Evolutionary conservation across 2,797 vertebrate genomes (phyloP).

Genomic region (Anomalospiza imberbis): DNA sequence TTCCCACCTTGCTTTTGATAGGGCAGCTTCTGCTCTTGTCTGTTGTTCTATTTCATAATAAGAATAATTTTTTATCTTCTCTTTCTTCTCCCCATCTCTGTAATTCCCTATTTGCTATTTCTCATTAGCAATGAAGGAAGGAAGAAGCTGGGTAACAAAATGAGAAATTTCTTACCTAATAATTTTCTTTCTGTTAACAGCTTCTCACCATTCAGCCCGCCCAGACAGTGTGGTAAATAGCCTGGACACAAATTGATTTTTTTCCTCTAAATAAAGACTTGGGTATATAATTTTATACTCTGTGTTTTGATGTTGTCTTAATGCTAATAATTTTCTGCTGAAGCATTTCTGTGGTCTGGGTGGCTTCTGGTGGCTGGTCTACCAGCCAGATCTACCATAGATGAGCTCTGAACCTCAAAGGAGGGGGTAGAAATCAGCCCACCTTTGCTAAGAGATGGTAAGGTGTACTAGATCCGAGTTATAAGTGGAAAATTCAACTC

Average conservation of each 20-base stretch:
- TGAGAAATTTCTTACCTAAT: constrained; percentile 47
- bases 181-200: constrained; percentile 43
- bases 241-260: not conserved
- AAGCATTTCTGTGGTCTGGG: not conserved
- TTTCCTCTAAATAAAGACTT: not conserved
- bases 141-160: constrained; percentile 53
- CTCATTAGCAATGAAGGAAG: constrained; percentile 25
- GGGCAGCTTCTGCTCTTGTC: not conserved
- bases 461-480: not conserved
- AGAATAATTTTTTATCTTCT: not conserved
- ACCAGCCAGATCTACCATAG: not conserved
- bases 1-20: not conserved
- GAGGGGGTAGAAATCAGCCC: not conserved
- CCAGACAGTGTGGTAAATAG: not conserved
- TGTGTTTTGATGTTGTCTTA: not conserved
- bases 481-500: not conserved
- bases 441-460: not conserved
- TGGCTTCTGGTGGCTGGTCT: not conserved
- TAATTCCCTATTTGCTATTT: constrained; percentile 42
- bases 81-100: not conserved
- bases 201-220: not conserved
- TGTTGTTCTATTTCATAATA: not conserved
- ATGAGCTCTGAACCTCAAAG: not conserved
- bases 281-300: not conserved
- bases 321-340: not conserved